These are phyloP conservation scores for Grallaria varia DNA, from an alignment of 2,113 vertebrate genomes.

Conservation along the genomic window DNA sequence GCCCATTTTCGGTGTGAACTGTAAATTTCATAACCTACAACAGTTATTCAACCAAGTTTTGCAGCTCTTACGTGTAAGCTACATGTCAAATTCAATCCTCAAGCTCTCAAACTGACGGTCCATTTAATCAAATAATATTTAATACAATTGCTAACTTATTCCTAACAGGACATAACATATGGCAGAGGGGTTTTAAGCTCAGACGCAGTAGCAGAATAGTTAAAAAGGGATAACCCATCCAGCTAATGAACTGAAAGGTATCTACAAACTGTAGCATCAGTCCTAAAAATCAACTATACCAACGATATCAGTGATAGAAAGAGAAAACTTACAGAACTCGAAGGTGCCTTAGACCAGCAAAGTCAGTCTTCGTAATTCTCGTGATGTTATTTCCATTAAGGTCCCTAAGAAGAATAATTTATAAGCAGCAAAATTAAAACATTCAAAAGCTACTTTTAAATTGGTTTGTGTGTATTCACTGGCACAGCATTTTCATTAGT, in stretches of 20 bases:
- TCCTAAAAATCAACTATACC: background rate
- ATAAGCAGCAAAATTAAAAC: slow-evolving; percentile 62
- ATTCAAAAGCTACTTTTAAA: background rate
- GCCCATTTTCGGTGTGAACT: background rate
- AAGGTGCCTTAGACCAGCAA: slow-evolving; percentile 91
- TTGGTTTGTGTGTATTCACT: background rate
- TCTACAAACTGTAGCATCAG: background rate
- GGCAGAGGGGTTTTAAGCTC: background rate
- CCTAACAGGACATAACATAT: background rate
- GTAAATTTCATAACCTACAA: background rate
- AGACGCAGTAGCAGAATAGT: background rate
- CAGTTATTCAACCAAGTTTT: background rate
- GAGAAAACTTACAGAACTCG: slow-evolving; percentile 92
- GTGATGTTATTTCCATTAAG: slow-evolving; percentile 99
- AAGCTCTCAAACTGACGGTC: background rate
- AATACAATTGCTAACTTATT: background rate
- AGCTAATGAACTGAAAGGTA: background rate
- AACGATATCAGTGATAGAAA: background rate
- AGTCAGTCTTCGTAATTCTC: slow-evolving; percentile 94
- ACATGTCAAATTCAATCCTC: background rate
- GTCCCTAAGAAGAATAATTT: slow-evolving; percentile 81
- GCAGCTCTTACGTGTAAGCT: background rate
- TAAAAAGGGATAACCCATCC: background rate
- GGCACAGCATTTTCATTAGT: background rate
- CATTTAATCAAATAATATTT: background rate